These are phyloP conservation scores for Aegotheles bennettii DNA, from an alignment of 2,113 vertebrate genomes.

Conservation along the genomic window DNA sequence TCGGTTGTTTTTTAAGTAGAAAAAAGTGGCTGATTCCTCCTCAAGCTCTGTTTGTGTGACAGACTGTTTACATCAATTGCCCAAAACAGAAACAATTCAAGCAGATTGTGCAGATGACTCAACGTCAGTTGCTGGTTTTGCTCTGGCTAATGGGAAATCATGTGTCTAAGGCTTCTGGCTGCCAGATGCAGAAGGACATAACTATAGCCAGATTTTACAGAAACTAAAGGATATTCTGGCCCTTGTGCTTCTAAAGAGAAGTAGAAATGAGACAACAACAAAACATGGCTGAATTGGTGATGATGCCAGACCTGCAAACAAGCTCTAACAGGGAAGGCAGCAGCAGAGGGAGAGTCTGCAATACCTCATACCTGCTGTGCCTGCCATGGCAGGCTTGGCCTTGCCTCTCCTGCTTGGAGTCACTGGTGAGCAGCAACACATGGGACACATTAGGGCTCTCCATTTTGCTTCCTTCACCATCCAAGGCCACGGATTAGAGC, in stretches of 20 bases:
- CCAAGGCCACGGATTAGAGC: neutral
- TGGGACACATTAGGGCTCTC: neutral
- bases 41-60: neutral
- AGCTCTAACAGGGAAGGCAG: neutral
- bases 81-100: neutral
- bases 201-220: neutral
- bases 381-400: neutral
- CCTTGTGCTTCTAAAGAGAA: neutral
- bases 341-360: neutral
- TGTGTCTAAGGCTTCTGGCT: neutral
- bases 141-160: neutral
- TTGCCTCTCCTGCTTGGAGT: neutral
- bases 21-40: neutral
- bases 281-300: neutral
- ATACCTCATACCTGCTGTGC: neutral
- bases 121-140: neutral
- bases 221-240: neutral
- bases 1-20: neutral
- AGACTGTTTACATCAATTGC: neutral
- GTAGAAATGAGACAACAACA: neutral
- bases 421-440: neutral
- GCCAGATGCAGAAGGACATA: neutral
- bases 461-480: neutral
- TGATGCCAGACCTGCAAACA: neutral
- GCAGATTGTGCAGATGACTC: neutral